Conservation (phyloP, 2,113 vertebrate genomes). For the Pelusios castaneus region DNA sequence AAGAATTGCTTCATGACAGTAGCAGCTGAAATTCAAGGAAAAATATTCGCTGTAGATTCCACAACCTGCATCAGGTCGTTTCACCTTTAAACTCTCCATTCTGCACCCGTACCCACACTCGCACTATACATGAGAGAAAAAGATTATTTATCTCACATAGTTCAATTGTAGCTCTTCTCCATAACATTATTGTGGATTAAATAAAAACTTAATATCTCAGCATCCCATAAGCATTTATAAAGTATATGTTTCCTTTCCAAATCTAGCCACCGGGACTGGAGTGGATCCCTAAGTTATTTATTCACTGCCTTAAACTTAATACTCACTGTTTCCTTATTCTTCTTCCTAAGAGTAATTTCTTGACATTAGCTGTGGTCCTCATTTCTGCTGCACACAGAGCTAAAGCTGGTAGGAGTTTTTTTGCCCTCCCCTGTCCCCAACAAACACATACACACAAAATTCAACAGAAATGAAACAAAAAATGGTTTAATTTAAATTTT, state of each 20-base stretch:
- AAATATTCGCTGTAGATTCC: background rate
- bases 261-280: no score
- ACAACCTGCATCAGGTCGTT: background rate
- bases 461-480: background rate
- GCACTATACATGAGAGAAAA: background rate
- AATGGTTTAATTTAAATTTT: background rate
- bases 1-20: background rate
- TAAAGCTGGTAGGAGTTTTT: background rate
- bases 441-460: no score
- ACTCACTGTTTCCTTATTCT: background rate
- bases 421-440: background rate
- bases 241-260: background rate
- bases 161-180: background rate
- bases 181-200: background rate
- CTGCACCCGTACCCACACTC: background rate
- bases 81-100: background rate
- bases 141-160: background rate
- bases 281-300: background rate
- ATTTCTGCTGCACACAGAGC: background rate
- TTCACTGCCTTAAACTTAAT: background rate
- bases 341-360: background rate
- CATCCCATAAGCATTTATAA: background rate
- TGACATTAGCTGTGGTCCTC: background rate
- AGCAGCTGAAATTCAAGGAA: background rate
- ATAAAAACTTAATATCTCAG: background rate